Evolutionary conservation across 2,797 vertebrate species (phyloP).

Genomic region (Mus minutoides): DNA sequence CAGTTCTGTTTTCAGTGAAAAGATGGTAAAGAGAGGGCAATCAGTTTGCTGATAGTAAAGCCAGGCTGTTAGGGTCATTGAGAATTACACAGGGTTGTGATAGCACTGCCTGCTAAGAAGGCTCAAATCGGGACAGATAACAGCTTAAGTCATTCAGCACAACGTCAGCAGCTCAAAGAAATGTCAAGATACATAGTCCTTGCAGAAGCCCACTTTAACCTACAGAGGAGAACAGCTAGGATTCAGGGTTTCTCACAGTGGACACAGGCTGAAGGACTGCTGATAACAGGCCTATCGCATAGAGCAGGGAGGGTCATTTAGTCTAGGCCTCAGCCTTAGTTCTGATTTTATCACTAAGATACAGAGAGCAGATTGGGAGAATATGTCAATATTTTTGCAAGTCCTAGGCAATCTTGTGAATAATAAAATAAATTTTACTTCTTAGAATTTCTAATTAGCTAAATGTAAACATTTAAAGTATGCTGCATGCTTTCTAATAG

Average conservation of each 20-base stretch:
- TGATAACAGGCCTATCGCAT: constrained; percentile 26
- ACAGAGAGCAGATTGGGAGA: constrained; percentile 8
- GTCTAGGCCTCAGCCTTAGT: constrained; percentile 58
- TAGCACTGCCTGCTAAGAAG: constrained; percentile 8
- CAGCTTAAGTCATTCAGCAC: neutral
- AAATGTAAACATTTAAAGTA: neutral
- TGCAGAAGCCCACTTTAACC: neutral
- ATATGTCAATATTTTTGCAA: constrained; percentile 23
- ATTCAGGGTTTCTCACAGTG: neutral
- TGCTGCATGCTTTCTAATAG: neutral
- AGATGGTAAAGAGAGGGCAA: constrained; percentile 54
- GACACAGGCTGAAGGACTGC: neutral
- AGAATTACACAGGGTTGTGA: constrained; percentile 61
- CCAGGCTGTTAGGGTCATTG: constrained; percentile 54
- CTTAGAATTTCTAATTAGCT: constrained; percentile 21
- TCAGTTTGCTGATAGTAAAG: constrained; percentile 66
- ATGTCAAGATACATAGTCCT: neutral
- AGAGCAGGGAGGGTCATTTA: constrained; percentile 35
- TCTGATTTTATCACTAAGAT: constrained; percentile 59
- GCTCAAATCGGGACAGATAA: constrained; percentile 58
- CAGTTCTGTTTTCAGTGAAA: constrained; percentile 21
- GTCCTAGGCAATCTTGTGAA: neutral
- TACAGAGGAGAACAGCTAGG: neutral
- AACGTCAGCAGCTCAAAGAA: neutral
- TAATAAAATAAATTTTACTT: neutral